Evolutionary conservation across 2,113 vertebrate species (phyloP).

Genomic region (Muntiacus reevesi): DNA sequence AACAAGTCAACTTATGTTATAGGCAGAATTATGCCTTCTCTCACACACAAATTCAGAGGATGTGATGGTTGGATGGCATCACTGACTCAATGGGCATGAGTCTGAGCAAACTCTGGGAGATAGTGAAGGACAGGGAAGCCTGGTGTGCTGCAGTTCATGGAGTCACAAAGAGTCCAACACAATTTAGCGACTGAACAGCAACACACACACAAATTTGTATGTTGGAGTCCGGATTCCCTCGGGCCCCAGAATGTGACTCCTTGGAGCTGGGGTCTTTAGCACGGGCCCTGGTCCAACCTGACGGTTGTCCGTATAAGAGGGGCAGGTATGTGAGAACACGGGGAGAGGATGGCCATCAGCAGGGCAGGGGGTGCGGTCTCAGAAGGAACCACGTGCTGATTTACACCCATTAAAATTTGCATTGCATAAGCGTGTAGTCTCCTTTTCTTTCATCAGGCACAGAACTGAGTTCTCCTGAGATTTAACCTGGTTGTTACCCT

Average conservation of each 20-base stretch:
- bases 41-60: neutral
- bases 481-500: neutral
- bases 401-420: too few relatives aligned
- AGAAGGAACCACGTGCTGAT: neutral
- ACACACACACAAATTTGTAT: too few relatives aligned
- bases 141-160: neutral
- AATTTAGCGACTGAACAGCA: neutral
- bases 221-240: neutral
- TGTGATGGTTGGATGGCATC: neutral
- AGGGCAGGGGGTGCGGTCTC: too few relatives aligned
- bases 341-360: neutral
- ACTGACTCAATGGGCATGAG: neutral
- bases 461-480: neutral
- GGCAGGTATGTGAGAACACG: neutral
- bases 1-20: neutral
- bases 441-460: neutral
- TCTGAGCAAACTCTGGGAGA: neutral
- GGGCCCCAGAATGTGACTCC: neutral
- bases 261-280: neutral
- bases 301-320: neutral
- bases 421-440: rapidly evolving
- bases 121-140: neutral
- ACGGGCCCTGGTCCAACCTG: too few relatives aligned
- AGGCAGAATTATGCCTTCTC: neutral
- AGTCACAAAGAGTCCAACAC: neutral